Conservation (phyloP, 1,140 invertebrate species). For the Drosophila miranda region DNA sequence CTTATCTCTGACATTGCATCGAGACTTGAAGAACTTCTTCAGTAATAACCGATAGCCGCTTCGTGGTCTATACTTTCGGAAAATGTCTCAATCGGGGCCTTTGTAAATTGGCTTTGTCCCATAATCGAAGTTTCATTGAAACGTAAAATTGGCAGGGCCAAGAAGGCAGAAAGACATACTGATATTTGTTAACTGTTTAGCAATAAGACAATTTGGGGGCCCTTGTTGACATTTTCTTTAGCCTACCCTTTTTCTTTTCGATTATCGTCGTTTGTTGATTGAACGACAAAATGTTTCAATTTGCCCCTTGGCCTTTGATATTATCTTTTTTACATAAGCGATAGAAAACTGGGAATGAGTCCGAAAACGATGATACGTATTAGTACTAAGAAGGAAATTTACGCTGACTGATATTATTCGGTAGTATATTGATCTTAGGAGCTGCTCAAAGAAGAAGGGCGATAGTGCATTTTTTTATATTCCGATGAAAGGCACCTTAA, state of each 20-base stretch:
- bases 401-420: constrained; percentile 18
- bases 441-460: no score
- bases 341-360: constrained; percentile 16
- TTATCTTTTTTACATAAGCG: constrained; percentile 26
- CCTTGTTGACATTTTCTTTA: constrained; percentile 49
- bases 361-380: no score
- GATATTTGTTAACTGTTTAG: constrained; percentile 43
- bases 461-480: no score
- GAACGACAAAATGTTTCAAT: constrained; percentile 40
- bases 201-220: constrained; percentile 40
- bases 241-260: constrained; percentile 35
- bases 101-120: constrained; percentile 66
- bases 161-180: constrained; percentile 14
- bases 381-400: not conserved
- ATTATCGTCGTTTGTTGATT: constrained; percentile 37
- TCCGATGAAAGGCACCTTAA: no score
- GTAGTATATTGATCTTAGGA: no score
- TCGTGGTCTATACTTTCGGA: constrained; percentile 58
- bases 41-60: constrained; percentile 61
- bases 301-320: constrained; percentile 9
- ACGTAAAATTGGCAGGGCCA: constrained; percentile 66
- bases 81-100: constrained; percentile 75
- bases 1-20: constrained; percentile 67
- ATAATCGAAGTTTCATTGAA: constrained; percentile 76
- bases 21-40: constrained; percentile 36